Evolutionary conservation across 2,113 vertebrate species (phyloP), one percentile per base, ranked within the genome.

Genomic region (Centropus unirufus): DNA sequence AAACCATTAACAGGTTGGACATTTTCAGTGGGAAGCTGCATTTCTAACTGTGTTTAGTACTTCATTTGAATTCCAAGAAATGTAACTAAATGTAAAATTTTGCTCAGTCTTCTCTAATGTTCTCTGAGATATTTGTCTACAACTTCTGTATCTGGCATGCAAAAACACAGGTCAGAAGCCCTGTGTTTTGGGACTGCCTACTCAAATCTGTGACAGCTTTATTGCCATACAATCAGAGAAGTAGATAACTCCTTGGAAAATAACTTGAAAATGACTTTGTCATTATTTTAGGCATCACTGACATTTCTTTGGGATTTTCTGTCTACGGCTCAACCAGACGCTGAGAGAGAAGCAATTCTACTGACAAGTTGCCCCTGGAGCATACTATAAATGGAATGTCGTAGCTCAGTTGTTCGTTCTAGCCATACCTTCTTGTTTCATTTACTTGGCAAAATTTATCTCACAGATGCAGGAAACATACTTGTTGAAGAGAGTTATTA

Each of bases 291-390:
- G 72, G 86, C 59, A 74, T 78, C 64, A 23, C 64, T 96, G 89
- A 85, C 72, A 74, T 42, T 49, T 84, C 91, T 82, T 39, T 74
- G 86, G 63, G 85, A 81, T 95, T 96, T 95, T 94, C 89, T 91
- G 78, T 93, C 90, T 77, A 40, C 77, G 83, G 26, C 67, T 95
- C 77, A 51, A 83, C 24, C 47, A 67, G 91, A 40, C 15, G 5
- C 55, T 73, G 76, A 86, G n/a, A 89, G 46, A 91, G 80, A 80
- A 82, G 39, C 77, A 52, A 6, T 86, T 91, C 92, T 90, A 85
- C 68, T 92, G 94, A 96, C 94, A 91, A 82, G 77, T 39, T 94
- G 67, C 78, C 94, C 73, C 64, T 49, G 63, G 72, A 92, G 91
- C 68, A 47, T 7, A 11, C 59, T 90, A 36, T 61, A 89, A 92